phyloP scores from a whole-genome alignment of 2,888 invertebrate genomes.

The Platynereis dumerilii region DNA sequence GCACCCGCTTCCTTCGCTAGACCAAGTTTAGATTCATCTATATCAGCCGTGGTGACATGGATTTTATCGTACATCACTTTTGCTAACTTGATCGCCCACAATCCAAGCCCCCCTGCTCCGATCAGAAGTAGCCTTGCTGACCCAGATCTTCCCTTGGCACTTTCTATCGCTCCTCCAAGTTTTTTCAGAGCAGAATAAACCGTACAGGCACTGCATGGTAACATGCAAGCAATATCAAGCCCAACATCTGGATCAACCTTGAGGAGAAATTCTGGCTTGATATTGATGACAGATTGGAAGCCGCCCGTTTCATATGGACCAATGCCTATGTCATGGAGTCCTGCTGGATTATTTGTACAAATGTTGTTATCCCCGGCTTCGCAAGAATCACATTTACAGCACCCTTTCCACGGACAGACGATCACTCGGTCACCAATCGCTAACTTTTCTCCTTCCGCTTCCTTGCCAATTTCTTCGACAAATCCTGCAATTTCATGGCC shows the following conservation, averaged over 20 bases:
- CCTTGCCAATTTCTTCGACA: too few species aligned
- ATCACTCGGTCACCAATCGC: too few species aligned
- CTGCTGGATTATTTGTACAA: neutral
- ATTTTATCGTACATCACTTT: slow-evolving; percentile 14
- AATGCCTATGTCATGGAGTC: neutral
- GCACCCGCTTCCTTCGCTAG: slow-evolving; percentile 13
- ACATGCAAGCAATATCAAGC: slow-evolving; percentile 17
- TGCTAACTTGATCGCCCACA: slow-evolving; percentile 26
- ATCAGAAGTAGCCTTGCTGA: slow-evolving; percentile 16
- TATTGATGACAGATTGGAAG: neutral
- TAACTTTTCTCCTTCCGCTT: too few species aligned
- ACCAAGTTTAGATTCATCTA: neutral
- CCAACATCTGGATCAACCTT: slow-evolving; percentile 17
- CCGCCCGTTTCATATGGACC: neutral
- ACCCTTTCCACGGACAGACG: neutral
- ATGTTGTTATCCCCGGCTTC: neutral
- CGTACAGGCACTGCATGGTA: slow-evolving; percentile 21
- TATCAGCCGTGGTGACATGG: slow-evolving; percentile 5
- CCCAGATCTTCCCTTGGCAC: neutral
- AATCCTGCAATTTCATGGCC: too few species aligned
- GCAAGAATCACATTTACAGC: neutral
- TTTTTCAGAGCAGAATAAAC: slow-evolving; percentile 15
- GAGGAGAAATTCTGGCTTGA: neutral
- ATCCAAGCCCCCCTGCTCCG: slow-evolving; percentile 26
- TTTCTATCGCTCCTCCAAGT: neutral